These are phyloP conservation scores for Sinocyclocheilus anophthalmus DNA, from an alignment of 2,113 vertebrate genomes.

Conservation along the genomic window DNA sequence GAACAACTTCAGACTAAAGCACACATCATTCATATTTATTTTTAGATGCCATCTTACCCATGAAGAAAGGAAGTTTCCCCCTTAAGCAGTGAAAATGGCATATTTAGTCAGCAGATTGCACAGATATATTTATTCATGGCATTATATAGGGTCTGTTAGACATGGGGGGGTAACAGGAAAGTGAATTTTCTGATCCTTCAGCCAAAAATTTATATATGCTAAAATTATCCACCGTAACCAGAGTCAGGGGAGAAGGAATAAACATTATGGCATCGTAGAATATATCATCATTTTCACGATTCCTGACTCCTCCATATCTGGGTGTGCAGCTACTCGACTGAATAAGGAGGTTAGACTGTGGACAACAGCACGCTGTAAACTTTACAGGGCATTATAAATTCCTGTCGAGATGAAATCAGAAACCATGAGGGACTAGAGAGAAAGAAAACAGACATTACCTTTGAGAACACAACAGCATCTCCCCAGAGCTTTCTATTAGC, in stretches of 20 bases:
- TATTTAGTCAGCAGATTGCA: constrained; percentile 51
- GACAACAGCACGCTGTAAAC: constrained; percentile 30
- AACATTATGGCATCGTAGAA: constrained; percentile 39
- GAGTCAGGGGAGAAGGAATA: constrained; percentile 10
- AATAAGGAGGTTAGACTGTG: constrained; percentile 16
- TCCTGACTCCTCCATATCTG: constrained; percentile 21
- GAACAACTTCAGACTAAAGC: background rate
- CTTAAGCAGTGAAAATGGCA: constrained; percentile 39
- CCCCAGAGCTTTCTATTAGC: constrained; percentile 60
- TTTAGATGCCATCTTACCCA: constrained; percentile 35
- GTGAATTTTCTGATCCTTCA: constrained; percentile 32
- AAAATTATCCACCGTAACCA: constrained; percentile 16
- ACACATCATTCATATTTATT: background rate
- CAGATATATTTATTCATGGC: constrained; percentile 43
- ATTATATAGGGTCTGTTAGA: constrained; percentile 49
- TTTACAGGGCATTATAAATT: constrained; percentile 40
- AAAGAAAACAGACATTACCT: constrained; percentile 48
- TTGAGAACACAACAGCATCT: constrained; percentile 59
- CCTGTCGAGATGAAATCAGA: constrained; percentile 38
- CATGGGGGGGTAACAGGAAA: constrained; percentile 9
- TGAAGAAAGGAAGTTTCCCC: constrained; percentile 23
- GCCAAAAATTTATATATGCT: constrained; percentile 13
- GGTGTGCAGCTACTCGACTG: background rate
- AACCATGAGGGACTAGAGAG: constrained; percentile 52
- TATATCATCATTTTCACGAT: constrained; percentile 17